phyloP scores from a whole-genome alignment of 1,140 invertebrate genomes.

The Cydia pomonella region DNA sequence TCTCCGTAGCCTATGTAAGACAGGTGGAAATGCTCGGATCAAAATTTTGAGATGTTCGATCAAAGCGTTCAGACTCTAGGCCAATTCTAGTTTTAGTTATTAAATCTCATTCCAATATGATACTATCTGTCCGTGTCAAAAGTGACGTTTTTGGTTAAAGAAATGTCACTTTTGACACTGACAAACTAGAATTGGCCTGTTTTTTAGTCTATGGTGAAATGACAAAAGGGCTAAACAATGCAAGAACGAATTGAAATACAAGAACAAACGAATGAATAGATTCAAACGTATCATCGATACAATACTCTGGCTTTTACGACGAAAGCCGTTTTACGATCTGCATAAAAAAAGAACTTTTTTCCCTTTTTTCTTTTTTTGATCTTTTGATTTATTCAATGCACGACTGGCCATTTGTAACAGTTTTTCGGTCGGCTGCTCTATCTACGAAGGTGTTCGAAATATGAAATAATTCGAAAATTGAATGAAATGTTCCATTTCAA shows the following conservation, averaged over 20 bases:
- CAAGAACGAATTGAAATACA: neutral
- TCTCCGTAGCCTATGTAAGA: too few relatives aligned
- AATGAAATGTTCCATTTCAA: neutral
- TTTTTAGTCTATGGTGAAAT: too few relatives aligned
- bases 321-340: conserved; percentile 11
- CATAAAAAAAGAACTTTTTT: conserved; percentile 12
- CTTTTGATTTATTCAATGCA: conserved; percentile 31
- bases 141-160: too few relatives aligned
- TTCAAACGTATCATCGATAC: conserved; percentile 3
- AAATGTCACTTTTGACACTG: too few relatives aligned
- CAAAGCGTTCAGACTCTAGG: too few relatives aligned
- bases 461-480: conserved; percentile 27
- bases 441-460: conserved; percentile 23
- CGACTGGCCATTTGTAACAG: conserved; percentile 17
- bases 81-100: too few relatives aligned
- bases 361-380: conserved; percentile 24
- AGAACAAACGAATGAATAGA: conserved; percentile 14
- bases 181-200: too few relatives aligned
- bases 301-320: conserved; percentile 13
- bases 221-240: too few relatives aligned
- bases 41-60: too few relatives aligned
- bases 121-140: too few relatives aligned
- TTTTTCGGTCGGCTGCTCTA: conserved; percentile 6
- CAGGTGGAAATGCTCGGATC: too few relatives aligned
- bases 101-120: too few relatives aligned